A percentile compares a stretch with the other conserved stretches of the same genome.
phyloP scores from a whole-genome alignment of 2,113 vertebrate genomes.

The Clarias batrachus region DNA sequence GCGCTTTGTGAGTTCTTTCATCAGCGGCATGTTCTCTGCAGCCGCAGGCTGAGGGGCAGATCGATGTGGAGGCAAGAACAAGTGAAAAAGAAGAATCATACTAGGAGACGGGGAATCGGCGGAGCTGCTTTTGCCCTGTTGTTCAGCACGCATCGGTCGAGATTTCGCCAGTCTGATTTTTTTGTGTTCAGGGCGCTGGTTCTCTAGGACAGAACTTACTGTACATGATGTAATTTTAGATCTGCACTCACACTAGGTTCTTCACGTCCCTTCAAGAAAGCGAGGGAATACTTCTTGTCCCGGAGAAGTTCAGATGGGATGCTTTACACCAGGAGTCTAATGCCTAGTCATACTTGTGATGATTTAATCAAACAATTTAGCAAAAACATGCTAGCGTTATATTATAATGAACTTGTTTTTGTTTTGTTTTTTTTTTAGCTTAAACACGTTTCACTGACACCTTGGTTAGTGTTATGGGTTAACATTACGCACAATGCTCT shows the following conservation, averaged over 20 bases:
- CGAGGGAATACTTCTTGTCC: neutral
- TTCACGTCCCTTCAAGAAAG: neutral
- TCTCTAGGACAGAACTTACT: neutral
- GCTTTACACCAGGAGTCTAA: neutral
- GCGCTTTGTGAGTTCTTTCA: neutral
- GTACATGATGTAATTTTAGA: slow-evolving; percentile 22
- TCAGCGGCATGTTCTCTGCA: neutral
- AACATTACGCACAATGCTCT: neutral
- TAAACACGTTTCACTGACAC: neutral
- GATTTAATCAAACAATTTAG: neutral
- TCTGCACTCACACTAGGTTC: neutral
- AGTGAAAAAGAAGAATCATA: neutral
- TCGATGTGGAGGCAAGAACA: slow-evolving; percentile 28
- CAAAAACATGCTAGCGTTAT: neutral
- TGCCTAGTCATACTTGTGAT: neutral
- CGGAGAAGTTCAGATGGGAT: neutral
- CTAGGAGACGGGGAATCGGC: too few species aligned
- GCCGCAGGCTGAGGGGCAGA: slow-evolving; percentile 13
- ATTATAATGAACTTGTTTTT: neutral
- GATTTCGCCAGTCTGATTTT: neutral
- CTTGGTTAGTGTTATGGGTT: neutral
- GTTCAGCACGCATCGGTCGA: neutral
- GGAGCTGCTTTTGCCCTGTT: neutral
- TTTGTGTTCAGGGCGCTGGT: neutral
- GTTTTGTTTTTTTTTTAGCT: neutral